Percentiles rank a stretch among this genome's conserved stretches.
Conservation (phyloP, 2,888 invertebrate genomes). For the Microctonus hyperodae region DNA sequence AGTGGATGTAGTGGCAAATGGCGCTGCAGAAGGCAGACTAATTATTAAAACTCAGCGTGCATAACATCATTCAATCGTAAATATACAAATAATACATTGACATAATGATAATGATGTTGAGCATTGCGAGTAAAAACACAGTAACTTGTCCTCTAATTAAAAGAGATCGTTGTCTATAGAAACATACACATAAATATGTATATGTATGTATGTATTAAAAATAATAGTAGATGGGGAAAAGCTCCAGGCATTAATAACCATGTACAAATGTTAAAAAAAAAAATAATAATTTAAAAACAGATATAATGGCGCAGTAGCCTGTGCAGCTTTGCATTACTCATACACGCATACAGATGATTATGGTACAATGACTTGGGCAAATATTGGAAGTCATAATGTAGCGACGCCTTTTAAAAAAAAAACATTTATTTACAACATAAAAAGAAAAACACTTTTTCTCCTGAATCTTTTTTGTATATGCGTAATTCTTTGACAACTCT, state of each 20-base stretch:
- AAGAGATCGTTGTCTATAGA: background rate
- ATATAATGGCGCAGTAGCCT: constrained; percentile 49
- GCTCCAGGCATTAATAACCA: background rate
- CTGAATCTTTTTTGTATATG: constrained; percentile 1
- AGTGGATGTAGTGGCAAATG: constrained; percentile 22
- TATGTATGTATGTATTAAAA: background rate
- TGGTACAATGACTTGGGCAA: constrained; percentile 45
- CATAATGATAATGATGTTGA: constrained; percentile 7
- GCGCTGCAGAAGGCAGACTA: constrained; percentile 22
- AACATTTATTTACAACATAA: background rate
- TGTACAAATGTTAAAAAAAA: constrained; percentile 13
- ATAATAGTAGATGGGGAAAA: constrained; percentile 11
- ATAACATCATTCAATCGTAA: constrained; percentile 18
- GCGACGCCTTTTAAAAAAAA: constrained; percentile 10
- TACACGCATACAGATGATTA: constrained; percentile 48
- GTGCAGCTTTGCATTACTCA: constrained; percentile 55
- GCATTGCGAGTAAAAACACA: constrained; percentile 8
- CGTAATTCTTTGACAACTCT: constrained; percentile 9
- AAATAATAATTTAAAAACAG: constrained; percentile 16
- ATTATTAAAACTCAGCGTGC: constrained; percentile 6
- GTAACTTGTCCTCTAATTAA: constrained; percentile 6
- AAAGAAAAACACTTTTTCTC: constrained; percentile 16
- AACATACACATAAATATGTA: background rate
- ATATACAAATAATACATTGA: constrained; percentile 7
- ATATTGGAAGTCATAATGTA: constrained; percentile 33